Conservation (phyloP, 2,113 vertebrate species). For the Trematocara macrostoma region DNA sequence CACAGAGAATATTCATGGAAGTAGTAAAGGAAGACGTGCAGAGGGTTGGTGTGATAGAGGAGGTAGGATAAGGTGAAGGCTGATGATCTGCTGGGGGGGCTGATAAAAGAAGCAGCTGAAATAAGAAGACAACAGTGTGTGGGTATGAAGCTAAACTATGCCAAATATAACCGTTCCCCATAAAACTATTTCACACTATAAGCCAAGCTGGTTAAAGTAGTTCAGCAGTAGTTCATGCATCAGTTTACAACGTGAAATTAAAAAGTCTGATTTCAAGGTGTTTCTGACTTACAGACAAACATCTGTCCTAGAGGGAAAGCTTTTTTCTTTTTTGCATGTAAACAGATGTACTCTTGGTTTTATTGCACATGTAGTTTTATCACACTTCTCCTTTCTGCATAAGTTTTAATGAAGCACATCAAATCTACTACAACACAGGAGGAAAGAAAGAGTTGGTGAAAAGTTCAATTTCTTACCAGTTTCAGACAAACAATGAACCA, state of each 20-base stretch:
- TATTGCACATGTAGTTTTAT: background rate
- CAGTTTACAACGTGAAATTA: background rate
- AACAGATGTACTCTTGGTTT: background rate
- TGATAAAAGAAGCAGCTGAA: background rate
- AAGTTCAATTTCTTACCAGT: conserved; percentile 41
- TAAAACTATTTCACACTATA: background rate
- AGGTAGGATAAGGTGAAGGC: background rate
- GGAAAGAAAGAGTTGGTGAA: background rate
- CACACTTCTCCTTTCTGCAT: background rate
- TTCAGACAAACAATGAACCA: background rate
- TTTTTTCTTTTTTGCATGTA: background rate
- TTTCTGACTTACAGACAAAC: background rate
- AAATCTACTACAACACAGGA: background rate
- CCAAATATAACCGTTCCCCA: background rate
- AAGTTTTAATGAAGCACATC: background rate
- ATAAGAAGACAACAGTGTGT: background rate
- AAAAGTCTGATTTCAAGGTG: background rate
- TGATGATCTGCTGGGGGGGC: background rate
- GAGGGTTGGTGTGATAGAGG: background rate
- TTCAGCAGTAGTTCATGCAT: background rate
- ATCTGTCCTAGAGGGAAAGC: background rate
- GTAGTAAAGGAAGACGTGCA: rapidly evolving
- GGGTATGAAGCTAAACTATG: background rate
- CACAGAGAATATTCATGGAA: background rate
- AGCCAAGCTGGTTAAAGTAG: background rate